A percentile compares a stretch with the other conserved stretches of the same genome.
Evolutionary conservation across 2,797 vertebrate genomes (phyloP).

Genomic region (Percopsis omiscomaycus): DNA sequence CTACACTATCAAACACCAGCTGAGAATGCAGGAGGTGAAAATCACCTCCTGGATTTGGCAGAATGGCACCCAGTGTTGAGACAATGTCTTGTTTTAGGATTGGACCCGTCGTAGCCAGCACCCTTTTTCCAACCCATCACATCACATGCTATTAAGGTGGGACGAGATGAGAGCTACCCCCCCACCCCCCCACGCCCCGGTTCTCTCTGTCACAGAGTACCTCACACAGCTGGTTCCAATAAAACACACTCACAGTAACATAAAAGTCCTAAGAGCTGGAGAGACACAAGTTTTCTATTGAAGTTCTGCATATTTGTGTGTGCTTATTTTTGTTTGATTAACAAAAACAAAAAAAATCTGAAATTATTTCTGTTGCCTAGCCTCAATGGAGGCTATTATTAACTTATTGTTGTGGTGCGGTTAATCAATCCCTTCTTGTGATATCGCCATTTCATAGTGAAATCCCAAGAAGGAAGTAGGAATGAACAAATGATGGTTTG

Average conservation of each 20-base stretch:
- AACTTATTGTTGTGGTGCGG: conserved; percentile 14
- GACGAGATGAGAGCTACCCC: conserved; percentile 4
- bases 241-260: conserved; percentile 30
- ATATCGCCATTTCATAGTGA: conserved; percentile 30
- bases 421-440: conserved; percentile 31
- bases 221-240: conserved; percentile 71
- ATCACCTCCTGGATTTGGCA: conserved; percentile 5
- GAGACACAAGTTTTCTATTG: conserved; percentile 33
- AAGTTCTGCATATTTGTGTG: conserved; percentile 42
- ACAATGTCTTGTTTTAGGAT: conserved; percentile 23
- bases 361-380: conserved; percentile 28
- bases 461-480: conserved; percentile 42
- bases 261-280: conserved; percentile 35
- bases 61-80: conserved; percentile 48
- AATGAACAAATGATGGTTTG: conserved; percentile 54
- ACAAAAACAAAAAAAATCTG: too few species aligned
- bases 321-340: too few species aligned
- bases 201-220: conserved; percentile 46
- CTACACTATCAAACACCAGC: too few species aligned
- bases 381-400: conserved; percentile 8
- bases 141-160: conserved; percentile 27
- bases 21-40: too few species aligned
- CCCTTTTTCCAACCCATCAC: conserved; percentile 54
- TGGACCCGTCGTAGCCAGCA: conserved; percentile 28
- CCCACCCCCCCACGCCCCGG: conserved; percentile 11